Evolutionary conservation across 2,113 vertebrate species (phyloP), one percentile per base, ranked within the genome.

Genomic region (Tachycineta bicolor): DNA sequence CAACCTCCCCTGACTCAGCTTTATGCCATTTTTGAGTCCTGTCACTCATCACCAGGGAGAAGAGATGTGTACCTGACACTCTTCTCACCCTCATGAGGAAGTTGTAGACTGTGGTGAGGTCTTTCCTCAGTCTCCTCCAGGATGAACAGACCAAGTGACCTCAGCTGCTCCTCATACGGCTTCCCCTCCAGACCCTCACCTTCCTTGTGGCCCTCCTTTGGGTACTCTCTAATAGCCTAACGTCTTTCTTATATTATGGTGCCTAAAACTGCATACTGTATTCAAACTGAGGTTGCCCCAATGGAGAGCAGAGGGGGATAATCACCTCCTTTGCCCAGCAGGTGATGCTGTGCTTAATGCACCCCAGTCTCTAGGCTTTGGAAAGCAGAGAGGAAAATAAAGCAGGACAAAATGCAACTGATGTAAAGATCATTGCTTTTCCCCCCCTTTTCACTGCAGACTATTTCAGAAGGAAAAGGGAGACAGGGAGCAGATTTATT

Each of bases 51-150:
- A 52, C 12, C 12, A 29, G 13, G 9, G 23, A 52, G 28, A 33
- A 59, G 52, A 17, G 1, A 17, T 20, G 3, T 1, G 7, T 9
- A 37, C 6, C 17, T 44, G 12, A 6, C 14, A 6, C 17, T 59
- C 33, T 5, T 28, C 15, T 24, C 65, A 28, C 6, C 19, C 8
- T 59, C 44, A n/a, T 4, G 12, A 59, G 10, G 19, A 67, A 24
- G 37, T 2, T 52, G 33, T 33, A 37, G 33, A 24, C 19, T 50
- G 5, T 16, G 3, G 10, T 59, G 37, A 59, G 4, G 3, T 50
- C 23, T 33, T 6, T 5, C 10, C 31, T 64, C 21, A 31, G 16
- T n/a, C 7, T 63, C 14, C 43, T 49, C 31, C 59, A 44, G 19
- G 12, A 2, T 74, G 26, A 73, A 20, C 14, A 33, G 9, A 58